A percentile compares a stretch with the other conserved stretches of the same genome.
These are phyloP conservation scores for Sisor rabdophorus DNA, from an alignment of 2,113 vertebrate genomes.

Conservation along the genomic window DNA sequence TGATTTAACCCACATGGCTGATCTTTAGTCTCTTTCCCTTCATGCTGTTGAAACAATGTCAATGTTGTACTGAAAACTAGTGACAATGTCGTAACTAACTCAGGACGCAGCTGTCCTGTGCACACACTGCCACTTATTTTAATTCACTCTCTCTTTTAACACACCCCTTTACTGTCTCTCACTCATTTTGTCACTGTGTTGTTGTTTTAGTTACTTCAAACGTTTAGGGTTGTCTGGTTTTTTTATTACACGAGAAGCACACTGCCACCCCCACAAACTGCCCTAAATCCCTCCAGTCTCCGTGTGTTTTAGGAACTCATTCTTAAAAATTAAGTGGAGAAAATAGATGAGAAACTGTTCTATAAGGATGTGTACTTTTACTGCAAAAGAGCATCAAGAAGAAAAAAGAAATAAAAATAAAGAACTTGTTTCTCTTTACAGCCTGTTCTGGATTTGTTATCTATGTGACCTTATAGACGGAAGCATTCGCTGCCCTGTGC, in stretches of 20 bases:
- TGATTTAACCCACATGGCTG: constrained; percentile 54
- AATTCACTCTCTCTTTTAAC: constrained; percentile 21
- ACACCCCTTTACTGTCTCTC: background rate
- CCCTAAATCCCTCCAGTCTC: constrained; percentile 51
- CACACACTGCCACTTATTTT: constrained; percentile 38
- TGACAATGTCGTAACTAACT: constrained; percentile 21
- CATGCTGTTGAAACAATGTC: constrained; percentile 42
- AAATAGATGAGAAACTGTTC: constrained; percentile 51
- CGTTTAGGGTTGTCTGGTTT: constrained; percentile 46
- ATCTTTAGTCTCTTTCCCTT: constrained; percentile 55
- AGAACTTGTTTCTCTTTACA: constrained; percentile 71
- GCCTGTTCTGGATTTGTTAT: constrained; percentile 65
- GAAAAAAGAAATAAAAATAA: constrained; percentile 68
- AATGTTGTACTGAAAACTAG: constrained; percentile 36
- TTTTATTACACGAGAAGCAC: constrained; percentile 62
- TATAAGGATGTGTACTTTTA: constrained; percentile 58
- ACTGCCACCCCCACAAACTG: constrained; percentile 36
- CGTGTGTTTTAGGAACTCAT: constrained; percentile 73
- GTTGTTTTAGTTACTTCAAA: constrained; percentile 35
- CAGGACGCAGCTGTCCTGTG: constrained; percentile 34
- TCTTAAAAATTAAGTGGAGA: constrained; percentile 55
- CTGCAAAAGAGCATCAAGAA: constrained; percentile 55
- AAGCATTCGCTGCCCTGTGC: background rate
- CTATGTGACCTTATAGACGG: constrained; percentile 51
- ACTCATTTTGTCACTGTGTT: constrained; percentile 40